Conservation (phyloP, 1,140 invertebrate species). For the Drosophila takahashii region DNA sequence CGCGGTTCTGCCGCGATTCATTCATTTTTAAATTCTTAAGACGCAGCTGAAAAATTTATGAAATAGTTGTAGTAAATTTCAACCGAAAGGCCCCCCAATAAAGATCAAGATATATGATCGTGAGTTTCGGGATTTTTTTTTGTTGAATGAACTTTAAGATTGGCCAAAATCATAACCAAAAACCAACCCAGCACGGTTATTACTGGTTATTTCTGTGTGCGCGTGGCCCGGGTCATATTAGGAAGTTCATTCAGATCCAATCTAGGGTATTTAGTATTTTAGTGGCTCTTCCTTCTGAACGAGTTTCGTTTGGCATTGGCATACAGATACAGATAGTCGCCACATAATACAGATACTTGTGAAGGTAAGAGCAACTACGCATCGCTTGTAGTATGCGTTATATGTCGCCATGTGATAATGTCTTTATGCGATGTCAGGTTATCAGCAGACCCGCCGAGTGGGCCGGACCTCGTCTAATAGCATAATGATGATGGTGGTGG, state of each 20-base stretch:
- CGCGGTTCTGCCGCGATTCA: slow-evolving; percentile 26
- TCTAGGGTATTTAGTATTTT: slow-evolving; percentile 27
- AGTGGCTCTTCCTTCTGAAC: slow-evolving; percentile 30
- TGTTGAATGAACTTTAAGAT: slow-evolving; percentile 60
- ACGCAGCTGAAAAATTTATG: slow-evolving; percentile 33
- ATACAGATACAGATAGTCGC: slow-evolving; percentile 26
- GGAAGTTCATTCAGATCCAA: slow-evolving; percentile 53
- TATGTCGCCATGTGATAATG: slow-evolving; percentile 52
- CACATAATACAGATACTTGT: slow-evolving; percentile 6
- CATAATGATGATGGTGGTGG: not conserved
- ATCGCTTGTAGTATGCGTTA: slow-evolving; percentile 13
- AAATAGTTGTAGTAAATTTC: slow-evolving; percentile 69
- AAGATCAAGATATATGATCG: slow-evolving; percentile 18
- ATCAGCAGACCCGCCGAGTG: slow-evolving; percentile 30
- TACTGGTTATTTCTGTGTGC: slow-evolving; percentile 58
- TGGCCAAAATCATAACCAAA: slow-evolving; percentile 19
- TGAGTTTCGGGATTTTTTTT: slow-evolving; percentile 33
- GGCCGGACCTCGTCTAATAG: slow-evolving; percentile 34
- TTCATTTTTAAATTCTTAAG: slow-evolving; percentile 43
- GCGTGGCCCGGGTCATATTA: slow-evolving; percentile 28
- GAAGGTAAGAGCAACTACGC: slow-evolving; percentile 43
- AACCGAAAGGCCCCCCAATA: slow-evolving; percentile 50
- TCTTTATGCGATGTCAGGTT: slow-evolving; percentile 41
- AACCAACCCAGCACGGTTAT: slow-evolving; percentile 55
- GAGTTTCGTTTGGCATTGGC: slow-evolving; percentile 44